phyloP scores from a whole-genome alignment of 2,797 vertebrate species.

The Coregonus suidteri region DNA sequence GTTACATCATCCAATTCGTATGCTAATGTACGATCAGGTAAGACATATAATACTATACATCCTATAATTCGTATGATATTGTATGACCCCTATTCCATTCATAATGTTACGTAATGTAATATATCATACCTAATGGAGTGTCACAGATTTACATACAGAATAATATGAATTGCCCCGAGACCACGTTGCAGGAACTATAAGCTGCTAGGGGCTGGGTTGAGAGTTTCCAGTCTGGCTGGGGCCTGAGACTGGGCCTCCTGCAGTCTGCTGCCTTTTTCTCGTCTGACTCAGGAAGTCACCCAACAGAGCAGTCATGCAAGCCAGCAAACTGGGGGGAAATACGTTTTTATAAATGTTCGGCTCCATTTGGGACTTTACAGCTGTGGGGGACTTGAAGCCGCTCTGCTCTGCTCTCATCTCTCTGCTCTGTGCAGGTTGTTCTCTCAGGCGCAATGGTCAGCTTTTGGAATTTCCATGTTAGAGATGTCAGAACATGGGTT shows the following conservation, averaged over 20 bases:
- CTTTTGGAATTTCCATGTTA: background rate
- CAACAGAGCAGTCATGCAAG: slow-evolving; percentile 22
- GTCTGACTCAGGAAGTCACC: slow-evolving; percentile 18
- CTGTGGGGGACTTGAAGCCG: background rate
- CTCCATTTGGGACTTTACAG: slow-evolving; percentile 2
- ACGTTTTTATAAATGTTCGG: background rate
- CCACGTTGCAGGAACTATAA: background rate
- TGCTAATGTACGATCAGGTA: no score
- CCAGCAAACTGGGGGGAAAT: background rate
- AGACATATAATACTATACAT: no score
- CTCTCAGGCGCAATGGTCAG: slow-evolving; percentile 13
- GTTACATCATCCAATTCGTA: no score
- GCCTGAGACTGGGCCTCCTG: slow-evolving; percentile 18
- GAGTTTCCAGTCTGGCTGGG: background rate
- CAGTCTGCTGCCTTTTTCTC: slow-evolving; percentile 16
- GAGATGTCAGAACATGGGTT: no score
- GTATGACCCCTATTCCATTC: no score
- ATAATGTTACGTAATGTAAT: no score
- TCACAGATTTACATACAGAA: no score
- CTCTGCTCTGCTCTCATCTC: background rate
- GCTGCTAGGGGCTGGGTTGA: background rate
- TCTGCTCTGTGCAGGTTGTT: slow-evolving; percentile 10
- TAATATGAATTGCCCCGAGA: no score
- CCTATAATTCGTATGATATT: no score
- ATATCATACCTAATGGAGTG: no score